A percentile compares a stretch with the other conserved stretches of the same genome.
Conservation (phyloP, 2,113 vertebrate species). For the Nestor notabilis region DNA sequence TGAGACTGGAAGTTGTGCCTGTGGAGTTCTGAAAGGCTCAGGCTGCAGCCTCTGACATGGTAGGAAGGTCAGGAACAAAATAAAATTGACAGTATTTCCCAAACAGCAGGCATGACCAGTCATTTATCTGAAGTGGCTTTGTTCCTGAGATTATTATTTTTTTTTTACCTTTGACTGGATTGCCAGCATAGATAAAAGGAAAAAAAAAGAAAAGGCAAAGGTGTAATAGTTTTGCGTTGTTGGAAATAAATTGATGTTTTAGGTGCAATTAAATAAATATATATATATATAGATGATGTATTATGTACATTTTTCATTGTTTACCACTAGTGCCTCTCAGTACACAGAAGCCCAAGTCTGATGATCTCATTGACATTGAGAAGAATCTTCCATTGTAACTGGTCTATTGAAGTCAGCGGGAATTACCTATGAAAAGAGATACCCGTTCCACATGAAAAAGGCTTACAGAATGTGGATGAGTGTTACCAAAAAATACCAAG, state of each 20-base stretch:
- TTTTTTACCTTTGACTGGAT: not conserved
- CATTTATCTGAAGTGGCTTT: not conserved
- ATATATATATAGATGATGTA: rapidly evolving
- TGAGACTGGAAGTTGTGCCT: not conserved
- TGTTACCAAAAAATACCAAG: not conserved
- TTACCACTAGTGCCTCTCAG: not conserved
- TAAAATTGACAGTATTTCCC: not conserved
- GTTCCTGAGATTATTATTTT: not conserved
- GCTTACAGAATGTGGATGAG: not conserved
- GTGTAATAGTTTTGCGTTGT: not conserved
- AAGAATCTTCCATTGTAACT: not conserved
- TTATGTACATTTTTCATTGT: not conserved
- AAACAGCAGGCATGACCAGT: not conserved
- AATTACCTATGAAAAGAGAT: not conserved
- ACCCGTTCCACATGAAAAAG: not conserved
- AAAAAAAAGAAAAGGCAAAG: not conserved
- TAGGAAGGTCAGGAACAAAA: not conserved
- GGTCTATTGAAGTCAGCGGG: not conserved
- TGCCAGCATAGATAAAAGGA: not conserved
- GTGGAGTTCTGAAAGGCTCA: not conserved
- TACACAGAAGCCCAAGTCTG: not conserved
- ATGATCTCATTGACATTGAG: not conserved
- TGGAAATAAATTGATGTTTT: not conserved
- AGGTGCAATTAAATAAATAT: not conserved
- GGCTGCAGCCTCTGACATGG: not conserved